Conservation (phyloP, 2,888 invertebrate species). For the Meliscaeva auricollis region DNA sequence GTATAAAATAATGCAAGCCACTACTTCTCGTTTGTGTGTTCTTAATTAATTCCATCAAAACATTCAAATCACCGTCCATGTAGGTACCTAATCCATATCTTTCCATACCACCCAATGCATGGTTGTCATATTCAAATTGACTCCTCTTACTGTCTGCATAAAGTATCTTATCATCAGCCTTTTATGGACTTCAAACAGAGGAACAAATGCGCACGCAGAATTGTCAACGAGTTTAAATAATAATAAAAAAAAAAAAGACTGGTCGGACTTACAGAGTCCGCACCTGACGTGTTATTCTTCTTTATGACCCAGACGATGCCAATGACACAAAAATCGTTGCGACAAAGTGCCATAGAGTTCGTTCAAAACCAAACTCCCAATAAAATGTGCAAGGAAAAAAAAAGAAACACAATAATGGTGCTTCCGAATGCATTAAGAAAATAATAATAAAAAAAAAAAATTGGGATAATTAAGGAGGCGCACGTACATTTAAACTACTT, state of each 20-base stretch:
- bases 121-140: conserved; percentile 62
- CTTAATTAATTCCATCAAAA: conserved; percentile 65
- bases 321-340: conserved; percentile 61
- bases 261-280: conserved; percentile 24
- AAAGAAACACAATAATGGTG: conserved; percentile 17
- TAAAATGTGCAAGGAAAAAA: conserved; percentile 51
- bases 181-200: conserved; percentile 49
- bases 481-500: no score
- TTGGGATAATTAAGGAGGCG: conserved; percentile 60
- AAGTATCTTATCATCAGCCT: conserved; percentile 24
- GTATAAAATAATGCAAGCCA: no score
- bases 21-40: no score
- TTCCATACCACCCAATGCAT: conserved; percentile 55
- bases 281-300: conserved; percentile 65
- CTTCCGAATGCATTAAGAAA: conserved; percentile 55
- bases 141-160: conserved; percentile 57
- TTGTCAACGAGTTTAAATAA: conserved; percentile 60
- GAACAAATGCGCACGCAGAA: conserved; percentile 64
- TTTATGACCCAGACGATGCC: conserved; percentile 70
- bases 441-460: conserved; percentile 36
- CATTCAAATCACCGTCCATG: conserved; percentile 61
- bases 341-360: conserved; percentile 43
- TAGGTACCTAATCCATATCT: conserved; percentile 28
- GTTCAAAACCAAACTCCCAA: not conserved
- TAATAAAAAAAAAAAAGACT: not conserved